Evolutionary conservation across 2,113 vertebrate species (phyloP).

Genomic region (Caranx melampygus): DNA sequence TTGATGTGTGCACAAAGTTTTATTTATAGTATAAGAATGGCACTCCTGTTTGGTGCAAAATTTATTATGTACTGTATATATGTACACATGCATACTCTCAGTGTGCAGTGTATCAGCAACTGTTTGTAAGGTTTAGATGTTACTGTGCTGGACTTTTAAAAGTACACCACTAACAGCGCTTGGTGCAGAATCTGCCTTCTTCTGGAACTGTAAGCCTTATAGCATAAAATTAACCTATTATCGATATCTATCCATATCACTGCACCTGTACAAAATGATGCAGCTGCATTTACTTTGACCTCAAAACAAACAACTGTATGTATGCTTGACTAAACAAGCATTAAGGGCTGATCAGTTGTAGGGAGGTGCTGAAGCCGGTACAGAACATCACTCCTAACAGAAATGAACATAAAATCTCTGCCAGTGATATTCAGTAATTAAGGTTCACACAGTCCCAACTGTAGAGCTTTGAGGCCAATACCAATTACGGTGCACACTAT

Average conservation of each 20-base stretch:
- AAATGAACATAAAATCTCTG: no score
- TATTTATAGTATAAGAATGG: neutral
- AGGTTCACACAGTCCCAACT: no score
- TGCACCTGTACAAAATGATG: neutral
- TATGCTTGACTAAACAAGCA: no score
- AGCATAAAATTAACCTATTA: no score
- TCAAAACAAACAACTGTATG: neutral
- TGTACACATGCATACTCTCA: neutral
- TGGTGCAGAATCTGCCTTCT: neutral
- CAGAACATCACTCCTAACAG: neutral
- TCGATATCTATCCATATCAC: no score
- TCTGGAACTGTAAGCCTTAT: no score
- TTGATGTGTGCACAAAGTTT: neutral
- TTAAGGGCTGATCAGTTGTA: neutral
- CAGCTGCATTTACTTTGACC: neutral
- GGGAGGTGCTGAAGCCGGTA: neutral
- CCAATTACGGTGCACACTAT: neutral
- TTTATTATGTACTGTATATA: neutral
- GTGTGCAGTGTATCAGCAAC: neutral
- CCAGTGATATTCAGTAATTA: no score
- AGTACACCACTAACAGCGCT: neutral
- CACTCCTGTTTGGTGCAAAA: neutral
- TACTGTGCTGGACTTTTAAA: neutral
- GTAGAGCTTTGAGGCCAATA: neutral
- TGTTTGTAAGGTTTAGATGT: neutral